phyloP scores from a whole-genome alignment of 2,797 vertebrate genomes.

The Kryptopterus vitreolus region DNA sequence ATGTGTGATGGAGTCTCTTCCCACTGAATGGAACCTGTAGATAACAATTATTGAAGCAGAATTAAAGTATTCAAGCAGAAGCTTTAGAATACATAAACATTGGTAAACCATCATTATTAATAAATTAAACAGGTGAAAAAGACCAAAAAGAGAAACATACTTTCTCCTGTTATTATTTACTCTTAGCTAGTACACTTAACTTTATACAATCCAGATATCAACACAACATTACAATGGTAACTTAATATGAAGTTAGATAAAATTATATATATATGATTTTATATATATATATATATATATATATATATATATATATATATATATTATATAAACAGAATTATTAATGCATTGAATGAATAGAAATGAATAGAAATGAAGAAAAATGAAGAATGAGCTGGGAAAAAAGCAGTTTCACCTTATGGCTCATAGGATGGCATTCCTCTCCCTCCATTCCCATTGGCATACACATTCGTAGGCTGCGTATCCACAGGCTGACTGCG shows the following conservation, averaged over 20 bases:
- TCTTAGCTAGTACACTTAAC: too few relatives aligned
- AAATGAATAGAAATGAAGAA: not conserved
- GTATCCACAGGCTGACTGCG: constrained; percentile 92
- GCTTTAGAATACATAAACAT: not conserved
- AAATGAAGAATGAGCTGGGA: constrained; percentile 56
- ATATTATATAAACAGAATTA: too few relatives aligned
- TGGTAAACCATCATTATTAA: not conserved
- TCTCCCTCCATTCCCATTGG: constrained; percentile 86
- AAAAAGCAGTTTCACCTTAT: constrained; percentile 68
- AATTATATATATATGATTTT: too few relatives aligned
- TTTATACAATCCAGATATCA: too few relatives aligned
- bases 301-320: too few relatives aligned
- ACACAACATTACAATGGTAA: too few relatives aligned
- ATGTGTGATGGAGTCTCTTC: constrained; percentile 85
- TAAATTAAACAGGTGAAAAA: not conserved
- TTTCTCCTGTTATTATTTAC: too few relatives aligned
- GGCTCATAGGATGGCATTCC: constrained; percentile 90
- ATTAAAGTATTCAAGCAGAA: not conserved
- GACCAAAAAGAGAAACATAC: too few relatives aligned
- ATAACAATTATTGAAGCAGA: constrained; percentile 7
- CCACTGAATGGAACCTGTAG: constrained; percentile 86
- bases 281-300: too few relatives aligned
- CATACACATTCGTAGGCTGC: constrained; percentile 87
- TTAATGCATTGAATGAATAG: too few relatives aligned
- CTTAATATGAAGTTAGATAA: too few relatives aligned